Evolutionary conservation across 2,888 invertebrate species (phyloP).

Genomic region (Nemurella pictetii): DNA sequence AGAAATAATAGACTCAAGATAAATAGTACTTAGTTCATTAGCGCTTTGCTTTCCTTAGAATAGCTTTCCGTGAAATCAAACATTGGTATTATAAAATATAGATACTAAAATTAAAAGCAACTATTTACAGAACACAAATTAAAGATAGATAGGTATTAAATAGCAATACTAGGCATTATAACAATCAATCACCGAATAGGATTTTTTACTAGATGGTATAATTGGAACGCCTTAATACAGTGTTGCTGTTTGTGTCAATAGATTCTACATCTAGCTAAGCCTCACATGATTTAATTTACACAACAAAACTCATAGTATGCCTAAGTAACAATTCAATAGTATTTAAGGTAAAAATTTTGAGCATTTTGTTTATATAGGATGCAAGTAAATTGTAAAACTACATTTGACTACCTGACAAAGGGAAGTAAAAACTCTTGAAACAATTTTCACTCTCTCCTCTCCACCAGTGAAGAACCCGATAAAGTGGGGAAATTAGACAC

Average conservation of each 20-base stretch:
- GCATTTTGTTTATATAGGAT: neutral
- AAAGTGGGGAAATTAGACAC: neutral
- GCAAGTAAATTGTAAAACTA: neutral
- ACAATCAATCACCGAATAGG: neutral
- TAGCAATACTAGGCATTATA: neutral
- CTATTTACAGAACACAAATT: neutral
- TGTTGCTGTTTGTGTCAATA: too few species aligned
- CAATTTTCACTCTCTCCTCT: neutral
- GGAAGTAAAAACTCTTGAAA: neutral
- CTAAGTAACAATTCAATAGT: neutral
- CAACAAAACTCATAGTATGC: neutral
- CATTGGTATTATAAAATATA: too few species aligned
- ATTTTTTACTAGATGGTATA: neutral
- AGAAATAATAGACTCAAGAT: neutral
- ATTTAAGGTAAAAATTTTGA: neutral
- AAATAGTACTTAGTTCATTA: neutral
- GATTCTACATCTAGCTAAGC: neutral
- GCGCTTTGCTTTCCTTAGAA: neutral
- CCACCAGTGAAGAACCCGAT: neutral
- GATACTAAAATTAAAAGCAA: neutral
- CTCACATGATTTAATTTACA: neutral
- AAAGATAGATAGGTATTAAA: neutral
- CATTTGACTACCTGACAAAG: neutral
- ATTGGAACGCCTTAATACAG: conserved; percentile 6
- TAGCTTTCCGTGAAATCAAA: neutral